A percentile compares a stretch with the other conserved stretches of the same genome.
phyloP scores from a whole-genome alignment of 2,888 invertebrate species.

The Folsomia manolachei region DNA sequence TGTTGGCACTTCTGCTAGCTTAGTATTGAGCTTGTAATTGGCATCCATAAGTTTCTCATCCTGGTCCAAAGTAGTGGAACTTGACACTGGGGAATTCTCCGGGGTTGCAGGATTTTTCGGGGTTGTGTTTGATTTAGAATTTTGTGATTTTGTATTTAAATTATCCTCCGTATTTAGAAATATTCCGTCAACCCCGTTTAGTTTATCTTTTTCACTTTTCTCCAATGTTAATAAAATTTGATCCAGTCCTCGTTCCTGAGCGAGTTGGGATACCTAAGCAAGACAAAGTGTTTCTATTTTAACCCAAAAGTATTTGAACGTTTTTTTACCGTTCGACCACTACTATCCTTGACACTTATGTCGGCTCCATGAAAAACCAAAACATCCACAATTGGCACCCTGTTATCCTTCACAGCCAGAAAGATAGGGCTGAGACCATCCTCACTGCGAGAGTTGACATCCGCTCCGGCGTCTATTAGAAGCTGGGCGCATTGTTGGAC shows the following conservation, averaged over 20 bases:
- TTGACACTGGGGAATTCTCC: no score
- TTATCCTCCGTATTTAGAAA: no score
- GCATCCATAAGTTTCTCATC: no score
- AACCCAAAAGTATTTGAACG: not conserved
- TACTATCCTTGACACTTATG: slow-evolving; percentile 28
- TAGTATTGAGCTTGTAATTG: no score
- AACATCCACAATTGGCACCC: slow-evolving; percentile 23
- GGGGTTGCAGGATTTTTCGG: no score
- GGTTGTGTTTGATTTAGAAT: no score
- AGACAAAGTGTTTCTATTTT: not conserved
- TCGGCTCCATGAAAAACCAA: slow-evolving; percentile 34
- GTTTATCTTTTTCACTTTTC: not conserved
- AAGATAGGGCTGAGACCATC: slow-evolving; percentile 33
- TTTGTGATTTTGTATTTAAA: no score
- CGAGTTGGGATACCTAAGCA: not conserved
- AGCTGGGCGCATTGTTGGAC: slow-evolving; percentile 21
- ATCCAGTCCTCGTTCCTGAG: not conserved
- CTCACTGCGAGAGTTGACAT: slow-evolving; percentile 28
- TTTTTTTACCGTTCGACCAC: slow-evolving; percentile 32
- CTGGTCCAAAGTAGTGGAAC: no score
- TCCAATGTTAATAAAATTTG: not conserved
- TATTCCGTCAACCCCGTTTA: not conserved
- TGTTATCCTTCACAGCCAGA: slow-evolving; percentile 37
- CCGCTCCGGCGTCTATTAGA: slow-evolving; percentile 26
- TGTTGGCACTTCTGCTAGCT: not conserved